Evolutionary conservation across 2,888 invertebrate genomes (phyloP).

Genomic region (Ischnura elegans): DNA sequence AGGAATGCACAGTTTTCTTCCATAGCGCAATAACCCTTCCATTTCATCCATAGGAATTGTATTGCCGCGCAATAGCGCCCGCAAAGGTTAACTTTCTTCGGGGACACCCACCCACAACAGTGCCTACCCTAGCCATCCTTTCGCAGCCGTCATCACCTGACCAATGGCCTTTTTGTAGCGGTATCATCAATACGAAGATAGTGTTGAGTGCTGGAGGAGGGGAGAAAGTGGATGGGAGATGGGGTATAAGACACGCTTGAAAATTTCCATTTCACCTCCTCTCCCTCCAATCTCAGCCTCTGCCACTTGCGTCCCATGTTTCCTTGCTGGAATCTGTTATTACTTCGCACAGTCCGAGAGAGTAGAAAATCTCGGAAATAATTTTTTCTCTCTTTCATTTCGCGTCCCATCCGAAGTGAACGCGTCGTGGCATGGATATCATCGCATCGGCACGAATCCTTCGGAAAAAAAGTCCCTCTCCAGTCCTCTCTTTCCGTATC

Average conservation of each 20-base stretch:
- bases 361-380: too few relatives aligned
- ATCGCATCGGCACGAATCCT: slow-evolving; percentile 25
- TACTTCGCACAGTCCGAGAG: too few relatives aligned
- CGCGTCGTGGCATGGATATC: slow-evolving; percentile 15
- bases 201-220: neutral
- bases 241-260: slow-evolving; percentile 21
- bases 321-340: neutral
- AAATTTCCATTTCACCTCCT: neutral
- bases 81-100: neutral
- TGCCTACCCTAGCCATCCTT: neutral
- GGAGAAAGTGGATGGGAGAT: neutral
- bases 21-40: too few relatives aligned
- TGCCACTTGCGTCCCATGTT: neutral
- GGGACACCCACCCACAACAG: neutral
- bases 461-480: neutral
- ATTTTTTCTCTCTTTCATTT: slow-evolving; percentile 15
- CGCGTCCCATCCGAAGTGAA: neutral
- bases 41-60: too few relatives aligned
- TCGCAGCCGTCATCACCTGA: neutral
- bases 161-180: slow-evolving; percentile 1
- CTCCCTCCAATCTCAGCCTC: neutral
- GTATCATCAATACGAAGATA: neutral
- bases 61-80: too few relatives aligned
- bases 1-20: too few relatives aligned
- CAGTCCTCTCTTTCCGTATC: neutral